Conservation (phyloP, 2,888 invertebrate genomes). For the Eupsilia transversa region DNA sequence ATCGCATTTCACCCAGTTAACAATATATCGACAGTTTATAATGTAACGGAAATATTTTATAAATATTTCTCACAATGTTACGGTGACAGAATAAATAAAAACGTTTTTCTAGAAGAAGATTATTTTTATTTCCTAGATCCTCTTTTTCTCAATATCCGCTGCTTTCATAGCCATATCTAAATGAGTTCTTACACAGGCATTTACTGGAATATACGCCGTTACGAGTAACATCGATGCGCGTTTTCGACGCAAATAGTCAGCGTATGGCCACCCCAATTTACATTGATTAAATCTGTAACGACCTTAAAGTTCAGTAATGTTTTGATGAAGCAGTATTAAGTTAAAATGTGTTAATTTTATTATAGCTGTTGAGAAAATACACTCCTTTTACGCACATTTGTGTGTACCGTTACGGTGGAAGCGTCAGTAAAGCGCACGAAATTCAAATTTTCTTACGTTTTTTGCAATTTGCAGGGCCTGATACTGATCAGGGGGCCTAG, state of each 20-base stretch:
- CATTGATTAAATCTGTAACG: slow-evolving; percentile 61
- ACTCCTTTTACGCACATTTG: background rate
- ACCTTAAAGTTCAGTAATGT: slow-evolving; percentile 38
- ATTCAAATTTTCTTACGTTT: too few species aligned
- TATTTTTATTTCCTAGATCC: too few species aligned
- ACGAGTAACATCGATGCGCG: slow-evolving; percentile 18
- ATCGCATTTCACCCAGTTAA: too few species aligned
- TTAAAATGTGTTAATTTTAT: slow-evolving; percentile 29
- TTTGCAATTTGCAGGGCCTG: too few species aligned
- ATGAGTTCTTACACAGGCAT: slow-evolving; percentile 12
- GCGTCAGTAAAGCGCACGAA: too few species aligned
- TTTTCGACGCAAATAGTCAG: slow-evolving; percentile 33
- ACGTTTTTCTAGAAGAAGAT: too few species aligned
- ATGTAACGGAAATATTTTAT: too few species aligned
- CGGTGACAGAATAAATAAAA: too few species aligned
- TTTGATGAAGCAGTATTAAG: background rate
- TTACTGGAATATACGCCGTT: slow-evolving; percentile 30
- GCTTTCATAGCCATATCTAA: slow-evolving; percentile 1
- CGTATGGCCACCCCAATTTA: slow-evolving; percentile 53
- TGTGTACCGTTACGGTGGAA: too few species aligned
- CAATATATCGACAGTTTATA: too few species aligned
- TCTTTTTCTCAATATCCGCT: background rate
- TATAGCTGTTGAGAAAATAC: background rate
- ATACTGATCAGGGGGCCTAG: too few species aligned
- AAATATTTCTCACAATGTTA: too few species aligned